Conservation (phyloP, 2,113 vertebrate species). For the Panthera leo region DNA sequence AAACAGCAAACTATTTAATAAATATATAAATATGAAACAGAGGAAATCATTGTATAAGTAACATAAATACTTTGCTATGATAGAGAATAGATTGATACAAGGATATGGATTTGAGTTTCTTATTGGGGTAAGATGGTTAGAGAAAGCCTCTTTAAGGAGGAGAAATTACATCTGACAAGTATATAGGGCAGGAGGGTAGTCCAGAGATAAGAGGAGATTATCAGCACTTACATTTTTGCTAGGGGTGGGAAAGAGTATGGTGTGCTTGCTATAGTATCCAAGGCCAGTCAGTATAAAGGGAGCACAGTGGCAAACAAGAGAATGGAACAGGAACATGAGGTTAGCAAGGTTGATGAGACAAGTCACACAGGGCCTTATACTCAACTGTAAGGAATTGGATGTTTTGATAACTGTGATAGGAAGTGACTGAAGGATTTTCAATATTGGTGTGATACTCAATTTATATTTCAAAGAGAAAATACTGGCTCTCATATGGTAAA, state of each 20-base stretch:
- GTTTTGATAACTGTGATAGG: not conserved
- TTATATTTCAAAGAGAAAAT: not conserved
- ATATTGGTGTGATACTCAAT: not conserved
- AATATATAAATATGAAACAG: not conserved
- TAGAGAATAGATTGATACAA: not conserved
- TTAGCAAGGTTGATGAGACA: not conserved
- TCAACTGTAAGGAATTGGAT: not conserved
- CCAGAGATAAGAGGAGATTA: not conserved
- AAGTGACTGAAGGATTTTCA: not conserved
- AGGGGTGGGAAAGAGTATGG: not conserved
- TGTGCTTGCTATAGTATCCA: not conserved
- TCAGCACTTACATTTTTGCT: not conserved
- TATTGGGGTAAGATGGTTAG: not conserved
- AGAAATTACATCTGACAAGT: not conserved
- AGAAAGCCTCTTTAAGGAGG: not conserved
- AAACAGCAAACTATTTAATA: not conserved
- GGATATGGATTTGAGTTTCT: not conserved
- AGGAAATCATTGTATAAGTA: not conserved
- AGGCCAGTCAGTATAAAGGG: too few species aligned
- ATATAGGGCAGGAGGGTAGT: not conserved
- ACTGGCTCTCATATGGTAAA: not conserved
- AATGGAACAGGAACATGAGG: not conserved
- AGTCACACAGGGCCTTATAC: not conserved
- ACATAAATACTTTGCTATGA: not conserved
- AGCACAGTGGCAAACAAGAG: not conserved